phyloP scores from a whole-genome alignment of 2,888 invertebrate species.

The Dusona sp. region DNA sequence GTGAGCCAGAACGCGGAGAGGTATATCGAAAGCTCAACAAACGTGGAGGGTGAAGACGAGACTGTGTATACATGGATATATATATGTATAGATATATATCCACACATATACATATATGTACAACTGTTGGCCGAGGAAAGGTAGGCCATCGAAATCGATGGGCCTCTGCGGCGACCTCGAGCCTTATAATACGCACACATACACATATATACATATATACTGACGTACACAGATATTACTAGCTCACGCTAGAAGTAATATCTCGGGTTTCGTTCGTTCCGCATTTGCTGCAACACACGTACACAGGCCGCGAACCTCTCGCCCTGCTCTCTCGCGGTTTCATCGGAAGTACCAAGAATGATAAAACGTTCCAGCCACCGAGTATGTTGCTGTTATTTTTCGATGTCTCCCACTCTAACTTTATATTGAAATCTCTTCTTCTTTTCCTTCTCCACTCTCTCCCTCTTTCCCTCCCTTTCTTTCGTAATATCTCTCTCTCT shows the following conservation, averaged over 20 bases:
- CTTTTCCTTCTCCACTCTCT: neutral
- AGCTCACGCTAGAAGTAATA: slow-evolving; percentile 59
- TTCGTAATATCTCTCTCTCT: neutral
- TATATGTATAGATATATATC: neutral
- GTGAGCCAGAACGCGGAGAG: slow-evolving; percentile 14
- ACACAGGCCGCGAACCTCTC: slow-evolving; percentile 32
- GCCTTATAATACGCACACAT: slow-evolving; percentile 54
- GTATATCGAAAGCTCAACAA: slow-evolving; percentile 38
- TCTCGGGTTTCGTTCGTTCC: slow-evolving; percentile 60
- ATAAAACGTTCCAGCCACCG: slow-evolving; percentile 53
- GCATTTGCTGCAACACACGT: slow-evolving; percentile 57
- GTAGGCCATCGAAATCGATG: slow-evolving; percentile 78
- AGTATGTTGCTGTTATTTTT: slow-evolving; percentile 32
- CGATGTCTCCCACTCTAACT: slow-evolving; percentile 19
- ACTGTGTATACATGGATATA: neutral
- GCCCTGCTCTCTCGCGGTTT: slow-evolving; percentile 30
- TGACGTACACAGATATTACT: slow-evolving; percentile 15
- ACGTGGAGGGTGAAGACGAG: slow-evolving; percentile 48
- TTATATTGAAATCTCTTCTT: slow-evolving; percentile 12
- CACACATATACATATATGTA: slow-evolving; percentile 1
- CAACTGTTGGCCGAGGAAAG: slow-evolving; percentile 71
- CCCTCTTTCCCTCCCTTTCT: neutral
- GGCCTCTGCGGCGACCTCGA: slow-evolving; percentile 67
- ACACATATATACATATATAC: neutral
- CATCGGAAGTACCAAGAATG: slow-evolving; percentile 60